phyloP scores from a whole-genome alignment of 1,140 invertebrate species.

The Belonocnema kinseyi region DNA sequence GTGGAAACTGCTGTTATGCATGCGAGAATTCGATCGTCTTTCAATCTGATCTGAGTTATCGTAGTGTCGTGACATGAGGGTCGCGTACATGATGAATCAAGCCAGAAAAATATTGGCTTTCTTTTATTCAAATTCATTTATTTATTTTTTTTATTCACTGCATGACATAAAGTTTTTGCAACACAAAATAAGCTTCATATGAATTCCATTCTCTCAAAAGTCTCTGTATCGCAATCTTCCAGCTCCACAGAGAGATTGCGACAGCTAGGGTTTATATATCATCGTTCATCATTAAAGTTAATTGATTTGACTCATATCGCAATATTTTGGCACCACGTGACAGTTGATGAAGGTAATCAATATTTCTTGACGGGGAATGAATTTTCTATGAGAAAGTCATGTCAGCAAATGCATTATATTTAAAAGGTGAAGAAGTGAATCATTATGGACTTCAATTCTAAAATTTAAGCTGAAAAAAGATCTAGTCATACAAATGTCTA shows the following conservation, averaged over 20 bases:
- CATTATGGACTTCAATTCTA: too few species aligned
- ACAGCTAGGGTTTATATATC: constrained; percentile 24
- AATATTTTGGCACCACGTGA: constrained; percentile 5
- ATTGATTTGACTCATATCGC: constrained; percentile 25
- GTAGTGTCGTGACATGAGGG: constrained; percentile 22
- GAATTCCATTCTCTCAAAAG: background rate
- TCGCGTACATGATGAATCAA: constrained; percentile 3
- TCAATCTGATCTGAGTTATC: constrained; percentile 29
- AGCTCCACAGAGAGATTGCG: constrained; percentile 8
- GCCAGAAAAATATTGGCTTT: background rate
- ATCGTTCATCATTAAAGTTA: constrained; percentile 1
- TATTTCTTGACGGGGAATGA: background rate
- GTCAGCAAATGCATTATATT: too few species aligned
- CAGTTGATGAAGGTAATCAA: constrained; percentile 18
- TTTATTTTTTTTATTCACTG: background rate
- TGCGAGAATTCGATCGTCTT: constrained; percentile 28
- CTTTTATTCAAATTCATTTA: background rate
- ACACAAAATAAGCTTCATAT: background rate
- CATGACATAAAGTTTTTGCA: background rate
- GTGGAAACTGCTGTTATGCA: constrained; percentile 23
- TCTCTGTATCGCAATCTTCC: constrained; percentile 9
- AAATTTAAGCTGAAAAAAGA: too few species aligned
- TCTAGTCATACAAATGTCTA: too few species aligned
- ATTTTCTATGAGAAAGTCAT: constrained; percentile 1
- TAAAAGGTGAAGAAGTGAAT: too few species aligned